phyloP scores from a whole-genome alignment of 2,113 vertebrate genomes.

The Oncorhynchus keta region DNA sequence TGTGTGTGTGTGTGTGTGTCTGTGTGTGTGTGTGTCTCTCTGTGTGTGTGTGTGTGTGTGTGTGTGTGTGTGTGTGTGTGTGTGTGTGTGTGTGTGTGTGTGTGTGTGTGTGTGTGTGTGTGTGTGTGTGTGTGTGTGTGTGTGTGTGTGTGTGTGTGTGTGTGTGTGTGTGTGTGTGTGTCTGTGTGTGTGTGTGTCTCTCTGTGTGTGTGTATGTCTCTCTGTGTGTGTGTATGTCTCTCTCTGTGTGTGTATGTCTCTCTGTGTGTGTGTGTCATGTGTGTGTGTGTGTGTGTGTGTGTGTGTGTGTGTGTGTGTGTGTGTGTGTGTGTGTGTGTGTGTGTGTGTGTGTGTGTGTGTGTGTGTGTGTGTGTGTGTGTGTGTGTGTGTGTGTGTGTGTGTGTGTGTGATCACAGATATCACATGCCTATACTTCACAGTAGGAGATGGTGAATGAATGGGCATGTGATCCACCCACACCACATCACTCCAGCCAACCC shows the following conservation, averaged over 20 bases:
- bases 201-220: background rate
- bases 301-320: too few relatives aligned
- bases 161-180: too few relatives aligned
- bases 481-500: background rate
- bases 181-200: too few relatives aligned
- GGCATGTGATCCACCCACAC: background rate
- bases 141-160: background rate
- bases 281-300: too few relatives aligned
- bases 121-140: background rate
- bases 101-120: background rate
- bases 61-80: background rate
- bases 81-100: background rate
- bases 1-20: background rate
- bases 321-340: too few relatives aligned
- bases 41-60: too few relatives aligned
- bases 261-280: conserved; percentile 3
- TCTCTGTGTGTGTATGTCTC: too few relatives aligned
- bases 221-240: background rate
- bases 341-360: too few relatives aligned
- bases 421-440: background rate
- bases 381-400: background rate
- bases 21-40: background rate
- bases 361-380: too few relatives aligned
- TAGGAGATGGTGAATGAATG: background rate
- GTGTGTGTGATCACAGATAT: background rate